phyloP scores from a whole-genome alignment of 2,797 vertebrate genomes.

The Rhinatrema bivittatum region DNA sequence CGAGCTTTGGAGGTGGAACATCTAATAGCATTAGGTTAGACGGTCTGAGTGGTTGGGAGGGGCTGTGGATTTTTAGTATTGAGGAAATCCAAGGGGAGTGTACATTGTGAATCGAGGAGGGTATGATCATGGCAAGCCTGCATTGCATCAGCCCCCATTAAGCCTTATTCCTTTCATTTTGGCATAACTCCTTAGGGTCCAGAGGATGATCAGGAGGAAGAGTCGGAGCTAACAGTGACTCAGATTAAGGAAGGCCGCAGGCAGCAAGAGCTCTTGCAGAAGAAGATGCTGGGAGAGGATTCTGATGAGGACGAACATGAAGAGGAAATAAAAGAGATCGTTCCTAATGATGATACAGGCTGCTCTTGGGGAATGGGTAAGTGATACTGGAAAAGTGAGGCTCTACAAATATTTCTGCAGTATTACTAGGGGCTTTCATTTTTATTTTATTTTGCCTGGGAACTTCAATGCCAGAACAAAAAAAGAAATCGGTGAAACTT shows the following conservation, averaged over 20 bases:
- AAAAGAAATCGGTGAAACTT: too few relatives aligned
- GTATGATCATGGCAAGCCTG: too few relatives aligned
- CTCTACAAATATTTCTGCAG: background rate
- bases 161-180: too few relatives aligned
- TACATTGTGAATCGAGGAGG: too few relatives aligned
- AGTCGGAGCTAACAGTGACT: constrained; percentile 85
- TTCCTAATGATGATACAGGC: constrained; percentile 62
- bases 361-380: constrained; percentile 96
- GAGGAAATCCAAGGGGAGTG: too few relatives aligned
- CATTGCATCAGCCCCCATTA: too few relatives aligned
- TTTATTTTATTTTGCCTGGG: too few relatives aligned
- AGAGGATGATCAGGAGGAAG: constrained; percentile 83
- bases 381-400: constrained; percentile 17
- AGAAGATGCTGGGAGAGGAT: constrained; percentile 84
- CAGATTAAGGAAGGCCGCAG: constrained; percentile 72
- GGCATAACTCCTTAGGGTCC: constrained; percentile 68
- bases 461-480: too few relatives aligned
- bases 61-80: too few relatives aligned
- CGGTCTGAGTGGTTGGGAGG: too few relatives aligned
- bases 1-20: too few relatives aligned
- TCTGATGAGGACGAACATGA: constrained; percentile 69
- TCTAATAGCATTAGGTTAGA: too few relatives aligned
- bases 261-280: constrained; percentile 77
- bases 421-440: background rate
- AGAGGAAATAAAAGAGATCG: constrained; percentile 24